Conservation (phyloP, 2,888 invertebrate species). For the Pemphredon lugubris region DNA sequence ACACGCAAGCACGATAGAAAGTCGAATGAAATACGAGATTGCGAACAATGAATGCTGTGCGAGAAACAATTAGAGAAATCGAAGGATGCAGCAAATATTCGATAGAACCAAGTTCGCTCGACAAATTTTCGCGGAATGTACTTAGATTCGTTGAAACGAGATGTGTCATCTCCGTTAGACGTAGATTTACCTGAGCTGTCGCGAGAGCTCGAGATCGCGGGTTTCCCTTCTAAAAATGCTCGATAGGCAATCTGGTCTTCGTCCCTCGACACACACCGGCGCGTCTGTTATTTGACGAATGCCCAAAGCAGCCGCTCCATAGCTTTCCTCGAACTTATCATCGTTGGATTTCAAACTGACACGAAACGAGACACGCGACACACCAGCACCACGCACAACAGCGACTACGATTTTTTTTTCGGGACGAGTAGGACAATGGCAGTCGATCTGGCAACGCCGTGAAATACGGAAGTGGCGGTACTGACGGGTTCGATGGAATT, state of each 20-base stretch:
- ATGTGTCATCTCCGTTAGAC: constrained; percentile 5
- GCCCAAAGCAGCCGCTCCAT: constrained; percentile 59
- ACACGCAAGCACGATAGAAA: constrained; percentile 1
- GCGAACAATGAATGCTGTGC: constrained; percentile 4
- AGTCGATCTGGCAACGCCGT: constrained; percentile 49
- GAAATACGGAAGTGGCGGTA: constrained; percentile 48
- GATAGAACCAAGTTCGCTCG: too few relatives aligned
- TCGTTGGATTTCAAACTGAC: constrained; percentile 51
- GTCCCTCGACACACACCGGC: constrained; percentile 39
- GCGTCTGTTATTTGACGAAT: constrained; percentile 73
- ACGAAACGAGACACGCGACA: constrained; percentile 16
- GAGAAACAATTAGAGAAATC: not conserved
- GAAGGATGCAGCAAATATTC: not conserved
- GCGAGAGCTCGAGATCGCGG: constrained; percentile 27
- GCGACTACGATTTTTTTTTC: constrained; percentile 18
- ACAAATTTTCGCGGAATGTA: too few relatives aligned
- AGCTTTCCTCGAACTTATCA: constrained; percentile 59
- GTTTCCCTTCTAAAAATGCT: constrained; percentile 32
- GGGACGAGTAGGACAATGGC: constrained; percentile 9
- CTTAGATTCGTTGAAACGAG: too few relatives aligned
- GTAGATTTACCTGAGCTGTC: constrained; percentile 36
- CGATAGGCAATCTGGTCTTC: constrained; percentile 42
- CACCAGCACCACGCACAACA: too few relatives aligned
- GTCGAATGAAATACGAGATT: not conserved
- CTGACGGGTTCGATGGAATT: constrained; percentile 17